Evolutionary conservation across 2,888 invertebrate genomes (phyloP).

Genomic region (Orthosia gothica): DNA sequence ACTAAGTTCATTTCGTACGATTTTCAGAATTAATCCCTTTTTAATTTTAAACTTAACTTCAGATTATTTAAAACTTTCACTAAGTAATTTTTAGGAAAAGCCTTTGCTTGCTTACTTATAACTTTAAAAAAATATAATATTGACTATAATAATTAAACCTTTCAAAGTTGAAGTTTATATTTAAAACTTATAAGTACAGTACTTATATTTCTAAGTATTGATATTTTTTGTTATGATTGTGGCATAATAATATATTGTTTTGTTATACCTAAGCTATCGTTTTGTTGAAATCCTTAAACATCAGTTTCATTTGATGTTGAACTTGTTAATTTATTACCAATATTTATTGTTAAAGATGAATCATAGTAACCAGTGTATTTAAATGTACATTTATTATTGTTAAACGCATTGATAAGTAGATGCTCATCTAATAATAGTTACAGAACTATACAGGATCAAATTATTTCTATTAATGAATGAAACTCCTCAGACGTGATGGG

Average conservation of each 20-base stretch:
- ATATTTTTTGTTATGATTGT: conserved; percentile 15
- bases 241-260: conserved; percentile 25
- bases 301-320: not conserved
- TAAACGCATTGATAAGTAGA: not conserved
- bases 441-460: not conserved
- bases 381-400: conserved; percentile 3
- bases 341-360: conserved; percentile 15
- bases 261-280: conserved; percentile 14
- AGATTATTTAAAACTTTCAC: not conserved
- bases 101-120: not conserved
- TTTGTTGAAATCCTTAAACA: conserved; percentile 26
- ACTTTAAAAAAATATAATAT: conserved; percentile 1
- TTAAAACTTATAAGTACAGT: not conserved
- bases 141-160: not conserved
- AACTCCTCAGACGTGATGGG: not conserved
- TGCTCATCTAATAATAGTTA: not conserved
- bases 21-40: not conserved
- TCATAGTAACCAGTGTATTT: not conserved
- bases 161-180: not conserved
- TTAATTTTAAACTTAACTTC: not conserved
- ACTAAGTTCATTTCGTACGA: not conserved
- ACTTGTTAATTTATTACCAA: conserved; percentile 11
- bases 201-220: conserved; percentile 1
- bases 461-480: not conserved
- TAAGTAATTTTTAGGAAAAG: not conserved